Base-by-base conservation (phyloP, 2,888 invertebrate species). In the Acanthacorydalis orientalis region DNA sequence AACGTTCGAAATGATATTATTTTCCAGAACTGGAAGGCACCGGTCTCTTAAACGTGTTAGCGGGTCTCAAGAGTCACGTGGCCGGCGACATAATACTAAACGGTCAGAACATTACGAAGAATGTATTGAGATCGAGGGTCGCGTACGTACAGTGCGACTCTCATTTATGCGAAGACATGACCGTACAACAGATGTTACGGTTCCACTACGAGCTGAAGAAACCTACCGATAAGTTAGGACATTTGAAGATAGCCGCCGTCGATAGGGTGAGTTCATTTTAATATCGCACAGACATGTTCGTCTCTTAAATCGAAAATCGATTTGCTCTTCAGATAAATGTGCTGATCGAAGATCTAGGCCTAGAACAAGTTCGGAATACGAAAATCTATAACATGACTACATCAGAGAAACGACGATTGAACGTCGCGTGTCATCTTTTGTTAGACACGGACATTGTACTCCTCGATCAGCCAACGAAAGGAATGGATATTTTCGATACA, bases 401-500 rank as follows among this genome's bases (percentile, higher is more conserved):
- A 44, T 90, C 93, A 1, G 93, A 95, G 65, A 78, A 82, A 54
- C 77, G 87, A 50, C 74, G 95, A 53, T 69, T 95, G 37, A 86
- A 89, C 55, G 83, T 95, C 1, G 95, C 92, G 1, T 89, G 90
- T 58, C 88, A 92, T 56, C 69, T 95, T 35, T 67, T 92, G 38
- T 73, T 90, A 33, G 88, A 90, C 60, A 83, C 87, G 54, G 88
- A 91, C 50, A 76, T 95, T 41, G 72, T 95, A 0, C 77, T 91
- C 31, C 68, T 93, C 48, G 92, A 93, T 63, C 86, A 91, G 65
- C 88, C 92, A 0, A 85, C 87, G 0, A 77, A 80, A 57, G 86
- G 84, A 49, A 83, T 90, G 80, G 93, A 95, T 60, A 91, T 95
- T 52, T 93, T 95, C 57, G 95, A 95, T 60, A 90, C 92, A 0